These are phyloP conservation scores for Drosophila pseudoobscura DNA, from an alignment of 1,140 invertebrate genomes.

Conservation along the genomic window DNA sequence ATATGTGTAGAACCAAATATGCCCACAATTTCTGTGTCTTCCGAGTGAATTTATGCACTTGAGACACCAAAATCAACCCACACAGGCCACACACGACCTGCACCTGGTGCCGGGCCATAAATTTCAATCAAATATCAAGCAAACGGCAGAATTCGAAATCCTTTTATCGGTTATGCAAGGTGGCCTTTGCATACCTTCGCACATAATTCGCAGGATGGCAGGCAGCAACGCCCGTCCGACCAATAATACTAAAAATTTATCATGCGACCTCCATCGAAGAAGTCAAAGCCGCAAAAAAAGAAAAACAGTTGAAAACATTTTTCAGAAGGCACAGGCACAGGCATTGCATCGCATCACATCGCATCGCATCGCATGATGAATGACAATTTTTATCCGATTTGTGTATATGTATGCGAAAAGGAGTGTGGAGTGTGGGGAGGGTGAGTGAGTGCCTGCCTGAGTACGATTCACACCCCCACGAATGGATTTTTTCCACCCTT, in stretches of 20 bases:
- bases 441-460: not conserved
- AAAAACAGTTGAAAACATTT: not conserved
- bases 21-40: too few relatives aligned
- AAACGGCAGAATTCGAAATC: constrained; percentile 18
- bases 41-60: too few relatives aligned
- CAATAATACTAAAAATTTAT: constrained; percentile 61
- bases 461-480: constrained; percentile 14
- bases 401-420: constrained; percentile 33
- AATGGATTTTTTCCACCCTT: constrained; percentile 44
- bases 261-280: constrained; percentile 13
- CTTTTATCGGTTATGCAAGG: constrained; percentile 27
- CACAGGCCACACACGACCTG: not conserved
- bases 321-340: constrained; percentile 2
- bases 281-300: constrained; percentile 13
- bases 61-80: not conserved
- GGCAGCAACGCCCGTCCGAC: constrained; percentile 9
- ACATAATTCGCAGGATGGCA: constrained; percentile 45
- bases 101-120: constrained; percentile 28
- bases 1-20: too few relatives aligned
- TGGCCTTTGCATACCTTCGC: constrained; percentile 22
- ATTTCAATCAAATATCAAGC: constrained; percentile 33
- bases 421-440: constrained; percentile 1
- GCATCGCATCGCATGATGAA: constrained; percentile 56
- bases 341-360: not conserved
- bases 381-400: constrained; percentile 75